Evolutionary conservation across 1,140 invertebrate species (phyloP).

Genomic region (Heliconius hewitsoni): DNA sequence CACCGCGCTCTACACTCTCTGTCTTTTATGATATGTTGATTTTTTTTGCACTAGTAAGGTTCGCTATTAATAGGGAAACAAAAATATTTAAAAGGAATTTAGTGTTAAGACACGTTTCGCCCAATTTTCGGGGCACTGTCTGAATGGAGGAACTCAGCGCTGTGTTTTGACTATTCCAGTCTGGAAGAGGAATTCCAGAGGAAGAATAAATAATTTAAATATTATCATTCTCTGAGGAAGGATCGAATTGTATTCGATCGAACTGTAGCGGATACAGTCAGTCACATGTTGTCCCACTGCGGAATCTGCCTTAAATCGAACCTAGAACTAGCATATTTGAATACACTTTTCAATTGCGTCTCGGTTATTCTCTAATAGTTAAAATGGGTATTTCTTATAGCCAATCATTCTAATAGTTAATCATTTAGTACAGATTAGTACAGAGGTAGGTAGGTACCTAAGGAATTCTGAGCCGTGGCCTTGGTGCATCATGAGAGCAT

Average conservation of each 20-base stretch:
- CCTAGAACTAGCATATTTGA: no score
- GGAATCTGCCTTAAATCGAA: neutral
- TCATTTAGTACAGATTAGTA: slow-evolving; percentile 26
- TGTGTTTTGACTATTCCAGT: neutral
- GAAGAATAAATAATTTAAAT: neutral
- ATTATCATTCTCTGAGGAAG: neutral
- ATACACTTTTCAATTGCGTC: no score
- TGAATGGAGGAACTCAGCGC: neutral
- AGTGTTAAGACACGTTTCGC: neutral
- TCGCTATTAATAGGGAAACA: no score
- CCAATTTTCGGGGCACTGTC: neutral
- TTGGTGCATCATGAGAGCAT: slow-evolving; percentile 44
- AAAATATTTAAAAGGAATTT: no score
- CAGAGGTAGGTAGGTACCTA: slow-evolving; percentile 10
- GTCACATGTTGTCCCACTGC: neutral
- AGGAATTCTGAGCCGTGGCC: slow-evolving; percentile 42
- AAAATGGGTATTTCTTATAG: no score
- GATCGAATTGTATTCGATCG: no score
- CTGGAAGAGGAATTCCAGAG: no score
- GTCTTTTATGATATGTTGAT: no score
- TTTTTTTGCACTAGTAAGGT: no score
- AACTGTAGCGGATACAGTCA: neutral
- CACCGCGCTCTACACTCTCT: no score
- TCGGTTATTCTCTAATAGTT: no score
- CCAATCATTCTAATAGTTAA: no score